Percentiles rank a stretch among this genome's conserved stretches.
Conservation (phyloP, 2,797 vertebrate genomes). For the Sebastes dallii region DNA sequence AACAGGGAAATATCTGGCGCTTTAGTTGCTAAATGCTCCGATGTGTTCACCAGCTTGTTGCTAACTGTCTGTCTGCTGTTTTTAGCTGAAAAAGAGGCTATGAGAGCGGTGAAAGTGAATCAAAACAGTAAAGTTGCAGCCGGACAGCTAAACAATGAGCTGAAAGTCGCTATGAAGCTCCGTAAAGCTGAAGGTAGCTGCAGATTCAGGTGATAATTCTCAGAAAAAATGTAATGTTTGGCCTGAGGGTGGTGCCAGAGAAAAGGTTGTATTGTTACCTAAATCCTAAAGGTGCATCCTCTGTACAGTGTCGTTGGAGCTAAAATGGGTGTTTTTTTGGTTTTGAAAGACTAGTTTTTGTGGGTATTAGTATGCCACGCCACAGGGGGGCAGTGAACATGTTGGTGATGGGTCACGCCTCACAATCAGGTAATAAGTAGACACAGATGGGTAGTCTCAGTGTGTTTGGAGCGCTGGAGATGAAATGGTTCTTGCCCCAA, state of each 20-base stretch:
- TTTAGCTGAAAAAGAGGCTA: neutral
- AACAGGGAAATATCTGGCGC: neutral
- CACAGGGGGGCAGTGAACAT: too few relatives aligned
- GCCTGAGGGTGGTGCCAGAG: neutral
- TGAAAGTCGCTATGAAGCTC: neutral
- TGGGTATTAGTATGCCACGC: too few relatives aligned
- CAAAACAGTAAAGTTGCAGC: neutral
- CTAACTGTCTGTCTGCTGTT: neutral
- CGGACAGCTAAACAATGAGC: neutral
- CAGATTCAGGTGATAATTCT: neutral
- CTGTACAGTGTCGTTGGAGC: too few relatives aligned
- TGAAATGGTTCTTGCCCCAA: too few relatives aligned
- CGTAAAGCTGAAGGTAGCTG: rapidly evolving
- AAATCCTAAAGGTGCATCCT: neutral
- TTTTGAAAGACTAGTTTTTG: too few relatives aligned
- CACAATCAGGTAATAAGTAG: too few relatives aligned
- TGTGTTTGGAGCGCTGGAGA: too few relatives aligned
- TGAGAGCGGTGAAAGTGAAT: neutral
- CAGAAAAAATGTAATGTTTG: neutral
- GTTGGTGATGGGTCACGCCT: too few relatives aligned
- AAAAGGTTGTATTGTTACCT: neutral
- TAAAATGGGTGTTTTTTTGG: neutral
- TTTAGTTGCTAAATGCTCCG: neutral
- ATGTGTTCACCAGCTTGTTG: neutral
- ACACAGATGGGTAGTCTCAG: too few relatives aligned